These are phyloP conservation scores for Pogoniulus pusillus DNA, from an alignment of 2,797 vertebrate genomes.

Conservation along the genomic window DNA sequence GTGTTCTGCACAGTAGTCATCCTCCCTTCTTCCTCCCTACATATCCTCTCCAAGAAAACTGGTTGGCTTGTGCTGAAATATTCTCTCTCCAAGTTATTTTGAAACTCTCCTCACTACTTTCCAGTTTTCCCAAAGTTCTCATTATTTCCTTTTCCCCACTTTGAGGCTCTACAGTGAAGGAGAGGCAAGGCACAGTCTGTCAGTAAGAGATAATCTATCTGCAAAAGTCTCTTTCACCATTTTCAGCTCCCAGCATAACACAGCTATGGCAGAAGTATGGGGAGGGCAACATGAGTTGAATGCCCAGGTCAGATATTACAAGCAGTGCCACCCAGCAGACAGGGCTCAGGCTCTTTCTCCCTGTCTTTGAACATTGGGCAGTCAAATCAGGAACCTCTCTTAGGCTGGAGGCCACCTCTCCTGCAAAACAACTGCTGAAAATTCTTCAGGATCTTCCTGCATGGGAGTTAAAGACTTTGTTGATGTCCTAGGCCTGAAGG, in stretches of 20 bases:
- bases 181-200: background rate
- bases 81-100: background rate
- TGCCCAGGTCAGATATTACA: background rate
- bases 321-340: background rate
- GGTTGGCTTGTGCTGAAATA: background rate
- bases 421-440: background rate
- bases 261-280: background rate
- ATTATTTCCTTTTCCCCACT: fast-evolving
- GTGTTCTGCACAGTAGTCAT: background rate
- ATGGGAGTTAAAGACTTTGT: background rate
- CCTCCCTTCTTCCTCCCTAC: background rate
- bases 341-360: background rate
- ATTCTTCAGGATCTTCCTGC: background rate
- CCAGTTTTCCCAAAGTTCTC: background rate
- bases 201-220: background rate
- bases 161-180: background rate
- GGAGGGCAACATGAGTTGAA: background rate
- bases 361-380: background rate
- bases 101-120: background rate
- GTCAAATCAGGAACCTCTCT: background rate
- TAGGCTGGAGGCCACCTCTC: background rate
- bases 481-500: slow-evolving; percentile 6
- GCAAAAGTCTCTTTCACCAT: background rate
- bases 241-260: background rate
- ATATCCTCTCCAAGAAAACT: background rate